Percentiles rank a stretch among this genome's conserved stretches.
These are phyloP conservation scores for Struthidea cinerea DNA, from an alignment of 2,113 vertebrate species.

Conservation along the genomic window DNA sequence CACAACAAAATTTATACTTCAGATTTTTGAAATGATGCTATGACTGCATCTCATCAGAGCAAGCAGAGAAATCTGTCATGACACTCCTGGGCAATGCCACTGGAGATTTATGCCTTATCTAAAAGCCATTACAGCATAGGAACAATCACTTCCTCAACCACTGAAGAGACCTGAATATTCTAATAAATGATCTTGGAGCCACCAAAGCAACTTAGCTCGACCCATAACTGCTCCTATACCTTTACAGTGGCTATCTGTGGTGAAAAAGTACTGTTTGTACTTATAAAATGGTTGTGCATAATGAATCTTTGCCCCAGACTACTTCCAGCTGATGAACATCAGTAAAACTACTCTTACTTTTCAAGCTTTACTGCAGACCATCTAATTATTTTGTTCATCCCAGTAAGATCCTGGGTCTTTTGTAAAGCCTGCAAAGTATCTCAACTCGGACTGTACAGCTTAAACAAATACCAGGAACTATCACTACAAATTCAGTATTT, in stretches of 20 bases:
- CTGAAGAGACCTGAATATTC: background rate
- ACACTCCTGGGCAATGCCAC: background rate
- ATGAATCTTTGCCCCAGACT: background rate
- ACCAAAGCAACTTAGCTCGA: background rate
- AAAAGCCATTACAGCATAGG: background rate
- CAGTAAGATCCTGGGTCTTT: background rate
- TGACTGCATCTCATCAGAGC: background rate
- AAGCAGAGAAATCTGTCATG: background rate
- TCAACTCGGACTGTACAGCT: background rate
- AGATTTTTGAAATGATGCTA: background rate
- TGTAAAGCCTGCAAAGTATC: background rate
- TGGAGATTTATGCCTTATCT: background rate
- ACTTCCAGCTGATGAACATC: background rate
- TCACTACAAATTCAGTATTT: background rate
- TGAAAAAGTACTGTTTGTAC: background rate
- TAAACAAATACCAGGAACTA: background rate
- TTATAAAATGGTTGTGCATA: background rate
- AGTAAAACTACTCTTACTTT: background rate
- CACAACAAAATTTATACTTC: background rate
- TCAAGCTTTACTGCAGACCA: background rate
- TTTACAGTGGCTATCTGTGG: background rate
- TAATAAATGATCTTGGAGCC: background rate
- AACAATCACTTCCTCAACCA: background rate
- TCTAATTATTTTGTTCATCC: background rate
- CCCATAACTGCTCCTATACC: background rate